Evolutionary conservation across 2,888 invertebrate genomes (phyloP).

Genomic region (Drosophila prostipennis): DNA sequence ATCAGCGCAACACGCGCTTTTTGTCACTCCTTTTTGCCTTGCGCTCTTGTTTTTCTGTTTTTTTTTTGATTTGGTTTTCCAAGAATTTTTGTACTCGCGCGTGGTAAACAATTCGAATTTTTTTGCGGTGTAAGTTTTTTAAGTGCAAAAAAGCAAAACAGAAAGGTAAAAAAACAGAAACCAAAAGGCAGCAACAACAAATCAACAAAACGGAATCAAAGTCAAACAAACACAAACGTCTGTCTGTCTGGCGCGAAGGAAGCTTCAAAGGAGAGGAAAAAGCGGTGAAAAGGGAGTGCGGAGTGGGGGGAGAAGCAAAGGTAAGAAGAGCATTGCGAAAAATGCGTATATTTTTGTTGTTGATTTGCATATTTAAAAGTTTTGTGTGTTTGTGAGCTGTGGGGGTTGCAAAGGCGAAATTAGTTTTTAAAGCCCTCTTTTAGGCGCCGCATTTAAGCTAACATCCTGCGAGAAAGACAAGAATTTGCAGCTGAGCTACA

Average conservation of each 20-base stretch:
- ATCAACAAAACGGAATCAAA: slow-evolving; percentile 30
- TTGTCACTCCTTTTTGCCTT: slow-evolving; percentile 8
- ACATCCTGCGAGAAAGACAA: slow-evolving; percentile 1
- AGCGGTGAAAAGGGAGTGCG: not conserved
- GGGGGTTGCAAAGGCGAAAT: slow-evolving; percentile 18
- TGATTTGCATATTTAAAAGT: slow-evolving; percentile 5
- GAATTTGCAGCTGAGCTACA: slow-evolving; percentile 30
- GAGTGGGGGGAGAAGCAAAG: slow-evolving; percentile 9
- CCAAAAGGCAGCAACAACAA: slow-evolving; percentile 13
- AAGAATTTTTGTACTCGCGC: not conserved
- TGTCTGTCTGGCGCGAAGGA: slow-evolving; percentile 8
- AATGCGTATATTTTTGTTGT: slow-evolving; percentile 3
- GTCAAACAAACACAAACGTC: slow-evolving; percentile 15
- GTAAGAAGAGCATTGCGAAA: slow-evolving; percentile 22
- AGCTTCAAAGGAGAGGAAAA: slow-evolving; percentile 14
- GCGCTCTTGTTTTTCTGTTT: slow-evolving; percentile 1
- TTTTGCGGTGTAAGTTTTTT: slow-evolving; percentile 27
- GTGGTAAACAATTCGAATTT: slow-evolving; percentile 15
- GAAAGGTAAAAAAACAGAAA: slow-evolving; percentile 16
- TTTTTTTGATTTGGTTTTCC: not conserved
- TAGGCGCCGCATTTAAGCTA: slow-evolving; percentile 5
- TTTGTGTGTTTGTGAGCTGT: not conserved
- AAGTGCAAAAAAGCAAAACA: slow-evolving; percentile 25
- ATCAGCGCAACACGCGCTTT: slow-evolving; percentile 7
- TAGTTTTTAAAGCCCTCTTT: slow-evolving; percentile 20